Percentiles rank a stretch among this genome's conserved stretches.
These are phyloP conservation scores for Cantharis lateralis DNA, from an alignment of 2,888 invertebrate species.

Conservation along the genomic window DNA sequence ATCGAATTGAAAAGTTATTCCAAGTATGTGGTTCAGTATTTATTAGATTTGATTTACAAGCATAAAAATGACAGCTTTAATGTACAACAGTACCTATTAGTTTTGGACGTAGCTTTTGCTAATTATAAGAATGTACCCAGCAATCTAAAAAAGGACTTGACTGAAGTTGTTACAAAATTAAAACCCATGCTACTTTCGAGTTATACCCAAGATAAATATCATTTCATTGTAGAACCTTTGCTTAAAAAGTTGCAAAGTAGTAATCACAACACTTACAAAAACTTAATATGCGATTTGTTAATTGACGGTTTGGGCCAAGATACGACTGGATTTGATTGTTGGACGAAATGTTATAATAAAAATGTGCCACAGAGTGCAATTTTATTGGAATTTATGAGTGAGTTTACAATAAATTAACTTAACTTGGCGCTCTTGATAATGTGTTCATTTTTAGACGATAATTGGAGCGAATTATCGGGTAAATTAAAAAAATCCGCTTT, in stretches of 20 bases:
- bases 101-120: constrained; percentile 64
- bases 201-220: constrained; percentile 50
- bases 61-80: constrained; percentile 39
- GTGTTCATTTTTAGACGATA: constrained; percentile 47
- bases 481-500: constrained; percentile 55
- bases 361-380: constrained; percentile 69
- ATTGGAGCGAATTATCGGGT: constrained; percentile 52
- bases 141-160: constrained; percentile 62
- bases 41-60: constrained; percentile 57
- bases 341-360: constrained; percentile 71
- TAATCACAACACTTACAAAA: constrained; percentile 57
- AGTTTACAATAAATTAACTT: constrained; percentile 36
- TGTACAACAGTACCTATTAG: constrained; percentile 62
- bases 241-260: constrained; percentile 65
- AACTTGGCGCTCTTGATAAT: neutral
- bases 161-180: constrained; percentile 54
- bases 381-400: constrained; percentile 64
- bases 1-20: constrained; percentile 73
- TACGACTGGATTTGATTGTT: constrained; percentile 66
- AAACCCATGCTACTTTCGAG: constrained; percentile 45
- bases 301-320: constrained; percentile 66
- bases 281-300: constrained; percentile 65
- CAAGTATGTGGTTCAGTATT: constrained; percentile 66
- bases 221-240: constrained; percentile 65
- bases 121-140: constrained; percentile 62